Conservation (phyloP, 2,797 vertebrate species). For the Tamandua tetradactyla region DNA sequence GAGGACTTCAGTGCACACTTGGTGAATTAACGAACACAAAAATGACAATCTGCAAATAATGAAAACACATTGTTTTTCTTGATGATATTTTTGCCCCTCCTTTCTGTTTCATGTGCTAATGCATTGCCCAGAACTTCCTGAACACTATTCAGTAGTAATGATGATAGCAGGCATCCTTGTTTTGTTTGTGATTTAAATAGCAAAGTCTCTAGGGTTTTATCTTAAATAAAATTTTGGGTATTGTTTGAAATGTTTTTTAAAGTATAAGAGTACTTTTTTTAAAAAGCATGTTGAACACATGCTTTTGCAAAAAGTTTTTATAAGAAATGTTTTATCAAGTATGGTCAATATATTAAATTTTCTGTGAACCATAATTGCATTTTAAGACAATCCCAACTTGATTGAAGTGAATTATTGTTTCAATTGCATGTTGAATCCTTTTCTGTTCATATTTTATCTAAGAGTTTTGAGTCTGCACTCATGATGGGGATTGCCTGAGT, state of each 20-base stretch:
- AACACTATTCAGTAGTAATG: constrained; percentile 4
- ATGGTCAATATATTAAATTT: neutral
- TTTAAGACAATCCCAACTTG: neutral
- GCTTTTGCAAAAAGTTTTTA: neutral
- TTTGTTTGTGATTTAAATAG: constrained; percentile 72
- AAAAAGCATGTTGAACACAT: neutral
- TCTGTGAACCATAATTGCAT: neutral
- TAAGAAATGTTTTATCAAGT: neutral
- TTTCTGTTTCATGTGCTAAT: constrained; percentile 32
- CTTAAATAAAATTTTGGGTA: constrained; percentile 40
- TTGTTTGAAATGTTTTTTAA: constrained; percentile 37
- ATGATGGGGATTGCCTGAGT: neutral
- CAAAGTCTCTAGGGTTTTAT: constrained; percentile 47
- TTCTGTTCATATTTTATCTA: neutral
- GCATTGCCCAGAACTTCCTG: constrained; percentile 48
- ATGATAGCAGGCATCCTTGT: constrained; percentile 65
- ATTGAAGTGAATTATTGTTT: neutral
- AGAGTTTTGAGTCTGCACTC: neutral
- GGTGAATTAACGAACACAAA: neutral
- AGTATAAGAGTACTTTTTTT: constrained; percentile 1
- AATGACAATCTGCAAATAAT: neutral
- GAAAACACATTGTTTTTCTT: neutral
- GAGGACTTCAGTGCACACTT: neutral
- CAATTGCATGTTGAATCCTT: neutral
- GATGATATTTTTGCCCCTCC: constrained; percentile 4